Percentiles rank a stretch among this genome's conserved stretches.
Conservation (phyloP, 2,888 invertebrate genomes). For the Eilema depressum region DNA sequence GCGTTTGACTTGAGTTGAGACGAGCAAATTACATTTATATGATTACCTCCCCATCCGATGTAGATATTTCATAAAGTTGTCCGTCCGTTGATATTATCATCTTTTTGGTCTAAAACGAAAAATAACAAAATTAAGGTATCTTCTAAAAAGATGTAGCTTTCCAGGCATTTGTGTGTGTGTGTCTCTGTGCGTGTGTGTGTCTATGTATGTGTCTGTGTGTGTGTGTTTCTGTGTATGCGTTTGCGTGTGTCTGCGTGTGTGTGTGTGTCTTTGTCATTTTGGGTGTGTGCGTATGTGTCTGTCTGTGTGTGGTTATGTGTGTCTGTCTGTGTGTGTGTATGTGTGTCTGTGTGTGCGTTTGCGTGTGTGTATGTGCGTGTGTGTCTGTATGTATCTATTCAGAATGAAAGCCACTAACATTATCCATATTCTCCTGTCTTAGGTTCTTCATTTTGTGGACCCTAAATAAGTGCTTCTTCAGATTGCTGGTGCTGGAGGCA, state of each 20-base stretch:
- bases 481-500: slow-evolving; percentile 20
- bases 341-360: too few species aligned
- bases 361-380: too few species aligned
- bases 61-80: slow-evolving; percentile 31
- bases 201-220: too few species aligned
- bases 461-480: slow-evolving; percentile 26
- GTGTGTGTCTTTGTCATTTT: too few species aligned
- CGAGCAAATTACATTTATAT: too few species aligned
- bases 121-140: neutral
- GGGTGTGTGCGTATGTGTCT: too few species aligned
- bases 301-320: too few species aligned
- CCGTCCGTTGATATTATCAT: slow-evolving; percentile 32
- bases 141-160: neutral
- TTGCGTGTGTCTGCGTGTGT: too few species aligned
- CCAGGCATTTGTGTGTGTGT: neutral
- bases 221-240: too few species aligned
- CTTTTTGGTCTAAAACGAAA: slow-evolving; percentile 26
- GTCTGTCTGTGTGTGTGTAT: too few species aligned
- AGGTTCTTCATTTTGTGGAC: slow-evolving; percentile 12
- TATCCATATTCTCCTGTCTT: neutral
- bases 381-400: neutral
- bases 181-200: too few species aligned
- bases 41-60: slow-evolving; percentile 24
- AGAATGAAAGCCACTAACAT: neutral
- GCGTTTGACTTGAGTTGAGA: too few species aligned